These are phyloP conservation scores for Lithosia quadra DNA, from an alignment of 2,888 invertebrate genomes.

Conservation along the genomic window DNA sequence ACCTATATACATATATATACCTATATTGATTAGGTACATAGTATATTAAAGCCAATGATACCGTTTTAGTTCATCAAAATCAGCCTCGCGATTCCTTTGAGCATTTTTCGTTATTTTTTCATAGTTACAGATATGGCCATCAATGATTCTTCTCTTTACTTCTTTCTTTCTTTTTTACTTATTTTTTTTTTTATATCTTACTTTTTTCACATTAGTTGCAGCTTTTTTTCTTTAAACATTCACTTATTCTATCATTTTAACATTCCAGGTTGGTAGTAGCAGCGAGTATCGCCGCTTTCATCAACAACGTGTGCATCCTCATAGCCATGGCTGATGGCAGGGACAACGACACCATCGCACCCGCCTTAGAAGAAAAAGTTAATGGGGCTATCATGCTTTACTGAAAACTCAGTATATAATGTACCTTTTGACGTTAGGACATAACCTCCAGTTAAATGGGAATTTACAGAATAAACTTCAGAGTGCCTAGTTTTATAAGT, in stretches of 20 bases:
- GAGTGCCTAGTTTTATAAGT: not conserved
- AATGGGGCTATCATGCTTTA: conserved; percentile 95
- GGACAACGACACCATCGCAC: conserved; percentile 89
- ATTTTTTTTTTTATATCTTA: too few relatives aligned
- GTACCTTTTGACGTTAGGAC: not conserved
- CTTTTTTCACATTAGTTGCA: too few relatives aligned
- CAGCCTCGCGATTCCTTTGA: too few relatives aligned
- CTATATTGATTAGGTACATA: too few relatives aligned
- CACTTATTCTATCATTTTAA: not conserved
- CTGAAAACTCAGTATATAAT: conserved; percentile 63
- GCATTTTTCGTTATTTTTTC: too few relatives aligned
- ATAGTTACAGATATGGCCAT: too few relatives aligned
- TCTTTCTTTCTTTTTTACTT: too few relatives aligned
- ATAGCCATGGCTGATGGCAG: conserved; percentile 90
- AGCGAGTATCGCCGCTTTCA: conserved; percentile 89
- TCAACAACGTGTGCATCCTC: conserved; percentile 91
- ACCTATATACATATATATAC: too few relatives aligned
- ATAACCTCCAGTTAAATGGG: not conserved
- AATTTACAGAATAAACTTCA: not conserved
- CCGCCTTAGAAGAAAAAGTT: conserved; percentile 91
- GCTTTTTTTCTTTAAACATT: too few relatives aligned
- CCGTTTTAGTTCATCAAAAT: too few relatives aligned
- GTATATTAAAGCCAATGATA: too few relatives aligned
- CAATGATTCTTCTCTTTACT: too few relatives aligned
- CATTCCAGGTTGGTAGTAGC: conserved; percentile 90